Base-by-base conservation (phyloP, 2,113 vertebrate genomes). In the Nestor notabilis region DNA sequence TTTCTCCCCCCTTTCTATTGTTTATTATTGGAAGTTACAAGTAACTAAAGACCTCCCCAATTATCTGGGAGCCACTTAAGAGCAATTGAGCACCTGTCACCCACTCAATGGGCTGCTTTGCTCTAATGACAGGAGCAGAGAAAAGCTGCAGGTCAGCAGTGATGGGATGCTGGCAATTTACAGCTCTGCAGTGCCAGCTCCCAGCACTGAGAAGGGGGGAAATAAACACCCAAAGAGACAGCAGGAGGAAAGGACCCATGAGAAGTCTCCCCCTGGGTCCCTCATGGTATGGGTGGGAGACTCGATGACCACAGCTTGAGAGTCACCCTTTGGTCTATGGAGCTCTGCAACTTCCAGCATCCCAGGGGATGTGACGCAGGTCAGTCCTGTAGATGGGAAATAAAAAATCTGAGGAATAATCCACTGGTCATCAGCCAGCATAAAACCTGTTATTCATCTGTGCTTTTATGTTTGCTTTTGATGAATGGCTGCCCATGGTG, bases 11-110 rank as follows among this genome's bases (percentile, higher is more conserved):
- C 60, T 52, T n/a, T n/a, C 93, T 35, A 60, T 95, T 96, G 93
- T 97, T 97, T 97, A 90, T 97, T 97, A 95, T 95, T 95, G 97
- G 93, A 96, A 97, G 92, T 96, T 96, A 97, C 95, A 96, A 96
- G 97, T 95, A 97, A 92, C 93, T 96, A 97, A 97, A 97, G 96
- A 97, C 95, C 96, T 96, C 97, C 95, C 93, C 95, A 97, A 97
- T 97, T 97, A 97, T 96, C 97, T 60, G 76, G 93, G 93, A 96
- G 95, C 92, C 95, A 95, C 94, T 97, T 97, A 97, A 95, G 92
- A 91, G 96, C 97, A 93, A 97, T 97, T 92, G 97, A 97, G 96
- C 97, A 93, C 95, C 97, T 97, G 97, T 97, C 97, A 97, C 93
- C 81, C 87, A 44, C 93, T 96, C 95, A 96, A 96, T 96, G 80